phyloP scores from a whole-genome alignment of 2,797 vertebrate species.

The Chromis chromis region DNA sequence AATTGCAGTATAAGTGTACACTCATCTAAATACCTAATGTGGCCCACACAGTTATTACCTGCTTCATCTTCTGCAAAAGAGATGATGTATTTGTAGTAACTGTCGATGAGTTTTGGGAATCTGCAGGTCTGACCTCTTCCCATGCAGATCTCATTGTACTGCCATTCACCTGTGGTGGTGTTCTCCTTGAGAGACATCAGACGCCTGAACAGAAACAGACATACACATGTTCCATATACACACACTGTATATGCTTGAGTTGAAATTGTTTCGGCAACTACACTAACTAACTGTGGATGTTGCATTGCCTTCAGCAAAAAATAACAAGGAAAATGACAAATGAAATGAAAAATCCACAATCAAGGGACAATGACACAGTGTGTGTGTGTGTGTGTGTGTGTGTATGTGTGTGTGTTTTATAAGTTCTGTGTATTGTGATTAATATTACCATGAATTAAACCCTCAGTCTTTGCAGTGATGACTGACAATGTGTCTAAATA shows the following conservation, averaged over 20 bases:
- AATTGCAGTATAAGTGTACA: neutral
- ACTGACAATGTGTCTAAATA: neutral
- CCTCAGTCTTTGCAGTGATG: neutral
- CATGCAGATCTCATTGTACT: slow-evolving; percentile 89
- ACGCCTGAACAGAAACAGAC: slow-evolving; percentile 73
- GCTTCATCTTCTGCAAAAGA: slow-evolving; percentile 87
- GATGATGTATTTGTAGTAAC: slow-evolving; percentile 86
- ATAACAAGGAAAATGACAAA: too few relatives aligned
- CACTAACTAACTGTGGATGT: too few relatives aligned
- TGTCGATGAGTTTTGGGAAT: slow-evolving; percentile 86
- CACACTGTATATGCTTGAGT: too few relatives aligned
- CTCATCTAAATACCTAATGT: too few relatives aligned
- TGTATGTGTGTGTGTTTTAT: too few relatives aligned
- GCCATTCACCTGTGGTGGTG: slow-evolving; percentile 79
- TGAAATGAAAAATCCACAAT: too few relatives aligned
- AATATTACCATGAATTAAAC: neutral
- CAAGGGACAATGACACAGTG: too few relatives aligned
- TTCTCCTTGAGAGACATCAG: slow-evolving; percentile 88
- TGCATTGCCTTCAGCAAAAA: too few relatives aligned
- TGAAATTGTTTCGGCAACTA: too few relatives aligned
- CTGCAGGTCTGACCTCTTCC: slow-evolving; percentile 81
- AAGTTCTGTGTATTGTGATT: too few relatives aligned
- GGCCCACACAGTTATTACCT: slow-evolving; percentile 66
- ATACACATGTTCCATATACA: neutral
- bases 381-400: too few relatives aligned